These are phyloP conservation scores for Hoplostethus atlanticus DNA, from an alignment of 2,797 vertebrate species.

Conservation along the genomic window DNA sequence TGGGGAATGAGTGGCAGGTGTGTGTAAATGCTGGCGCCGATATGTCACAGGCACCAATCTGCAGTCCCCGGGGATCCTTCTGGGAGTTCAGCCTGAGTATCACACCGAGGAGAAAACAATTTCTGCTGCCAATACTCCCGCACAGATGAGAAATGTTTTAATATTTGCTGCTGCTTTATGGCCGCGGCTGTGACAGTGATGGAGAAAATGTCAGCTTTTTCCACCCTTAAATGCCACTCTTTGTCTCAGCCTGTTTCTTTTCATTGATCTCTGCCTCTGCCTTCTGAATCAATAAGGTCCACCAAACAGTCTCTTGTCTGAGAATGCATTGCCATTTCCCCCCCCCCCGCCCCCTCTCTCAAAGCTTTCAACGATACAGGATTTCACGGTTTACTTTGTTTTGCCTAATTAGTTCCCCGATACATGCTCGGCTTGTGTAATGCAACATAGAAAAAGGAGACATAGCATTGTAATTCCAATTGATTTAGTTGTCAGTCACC, in stretches of 20 bases:
- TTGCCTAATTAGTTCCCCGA: constrained; percentile 79
- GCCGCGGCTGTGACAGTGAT: constrained; percentile 95
- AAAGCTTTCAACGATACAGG: constrained; percentile 67
- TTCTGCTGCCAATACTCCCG: constrained; percentile 98
- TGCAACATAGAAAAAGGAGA: constrained; percentile 57
- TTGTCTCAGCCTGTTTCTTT: constrained; percentile 92
- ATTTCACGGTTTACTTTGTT: constrained; percentile 76
- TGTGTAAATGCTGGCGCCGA: constrained; percentile 86
- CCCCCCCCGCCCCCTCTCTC: constrained; percentile 23
- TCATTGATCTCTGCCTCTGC: constrained; percentile 98
- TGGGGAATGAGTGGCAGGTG: constrained; percentile 81
- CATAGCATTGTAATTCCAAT: constrained; percentile 62
- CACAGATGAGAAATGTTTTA: constrained; percentile 99
- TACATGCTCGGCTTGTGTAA: constrained; percentile 53
- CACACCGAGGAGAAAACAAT: constrained; percentile 97
- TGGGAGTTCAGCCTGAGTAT: constrained; percentile 95
- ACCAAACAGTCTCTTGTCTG: constrained; percentile 93
- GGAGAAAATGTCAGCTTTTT: constrained; percentile 97
- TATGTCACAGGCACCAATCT: constrained; percentile 92
- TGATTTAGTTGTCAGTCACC: constrained; percentile 73
- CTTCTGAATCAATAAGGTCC: constrained; percentile 91
- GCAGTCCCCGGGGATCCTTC: constrained; percentile 91
- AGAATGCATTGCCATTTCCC: constrained; percentile 90
- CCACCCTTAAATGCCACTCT: constrained; percentile 97
- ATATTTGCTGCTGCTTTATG: constrained; percentile 98